Evolutionary conservation across 2,797 vertebrate genomes (phyloP).

Genomic region (Aselliscus stoliczkanus): DNA sequence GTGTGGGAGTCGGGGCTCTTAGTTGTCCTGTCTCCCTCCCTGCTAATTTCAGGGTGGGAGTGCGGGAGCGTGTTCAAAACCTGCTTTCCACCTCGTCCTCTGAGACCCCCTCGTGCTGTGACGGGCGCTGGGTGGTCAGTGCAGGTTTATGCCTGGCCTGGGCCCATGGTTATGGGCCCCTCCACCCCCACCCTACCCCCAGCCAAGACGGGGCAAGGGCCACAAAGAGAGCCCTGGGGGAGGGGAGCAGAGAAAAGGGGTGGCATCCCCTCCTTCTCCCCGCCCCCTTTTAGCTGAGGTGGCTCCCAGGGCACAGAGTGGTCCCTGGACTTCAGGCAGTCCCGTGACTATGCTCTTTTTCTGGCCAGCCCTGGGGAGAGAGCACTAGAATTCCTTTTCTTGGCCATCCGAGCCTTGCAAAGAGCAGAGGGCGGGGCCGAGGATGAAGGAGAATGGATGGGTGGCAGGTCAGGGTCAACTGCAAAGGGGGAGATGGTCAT

Average conservation of each 20-base stretch:
- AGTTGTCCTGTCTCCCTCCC: neutral
- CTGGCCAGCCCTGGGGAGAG: neutral
- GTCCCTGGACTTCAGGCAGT: neutral
- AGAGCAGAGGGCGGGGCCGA: conserved; percentile 24
- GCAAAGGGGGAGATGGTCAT: neutral
- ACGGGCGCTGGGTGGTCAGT: neutral
- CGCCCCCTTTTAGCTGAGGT: neutral
- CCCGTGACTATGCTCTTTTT: neutral
- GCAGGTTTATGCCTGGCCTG: neutral
- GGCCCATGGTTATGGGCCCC: neutral
- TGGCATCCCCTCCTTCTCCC: neutral
- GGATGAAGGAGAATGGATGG: conserved; percentile 58
- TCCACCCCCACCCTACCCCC: neutral
- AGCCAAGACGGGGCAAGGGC: neutral
- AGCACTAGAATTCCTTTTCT: conserved; percentile 28
- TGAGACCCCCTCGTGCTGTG: neutral
- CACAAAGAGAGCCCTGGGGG: neutral
- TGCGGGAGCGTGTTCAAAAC: neutral
- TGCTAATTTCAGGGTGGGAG: neutral
- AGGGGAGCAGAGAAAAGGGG: neutral
- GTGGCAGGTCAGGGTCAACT: conserved; percentile 58
- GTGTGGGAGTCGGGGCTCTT: neutral
- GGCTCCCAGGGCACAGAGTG: neutral
- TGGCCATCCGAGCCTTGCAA: neutral
- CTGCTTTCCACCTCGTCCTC: neutral